Evolutionary conservation across 2,797 vertebrate genomes (phyloP).

Genomic region (Caiman crocodilus): DNA sequence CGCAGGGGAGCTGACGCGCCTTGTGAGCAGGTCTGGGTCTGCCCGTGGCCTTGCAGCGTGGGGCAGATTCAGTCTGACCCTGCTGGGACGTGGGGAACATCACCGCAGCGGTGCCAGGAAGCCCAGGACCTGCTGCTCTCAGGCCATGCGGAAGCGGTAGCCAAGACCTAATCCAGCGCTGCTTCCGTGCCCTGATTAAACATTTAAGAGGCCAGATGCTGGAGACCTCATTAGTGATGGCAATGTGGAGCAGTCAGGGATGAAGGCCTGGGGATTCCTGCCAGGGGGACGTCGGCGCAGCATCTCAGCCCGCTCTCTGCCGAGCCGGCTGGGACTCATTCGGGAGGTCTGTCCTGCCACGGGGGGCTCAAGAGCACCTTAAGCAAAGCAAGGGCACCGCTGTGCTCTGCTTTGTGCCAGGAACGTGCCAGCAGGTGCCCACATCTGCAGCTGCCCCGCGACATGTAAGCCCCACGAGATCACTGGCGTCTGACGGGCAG

Average conservation of each 20-base stretch:
- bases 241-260: neutral
- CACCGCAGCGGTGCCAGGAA: neutral
- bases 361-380: too few species aligned
- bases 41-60: neutral
- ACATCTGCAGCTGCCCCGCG: too few species aligned
- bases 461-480: neutral
- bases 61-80: fast-evolving
- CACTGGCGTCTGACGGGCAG: neutral
- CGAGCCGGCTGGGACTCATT: too few species aligned
- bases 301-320: too few species aligned
- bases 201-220: neutral
- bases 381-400: too few species aligned
- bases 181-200: neutral
- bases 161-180: neutral
- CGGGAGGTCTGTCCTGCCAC: too few species aligned
- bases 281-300: neutral
- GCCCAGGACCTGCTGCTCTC: neutral
- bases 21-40: neutral
- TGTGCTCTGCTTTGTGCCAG: too few species aligned
- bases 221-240: neutral
- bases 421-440: too few species aligned
- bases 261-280: neutral
- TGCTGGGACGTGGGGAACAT: neutral
- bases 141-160: neutral
- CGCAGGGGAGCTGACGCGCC: neutral